Conservation (phyloP, 1,140 invertebrate species). For the Nylanderia fulva region DNA sequence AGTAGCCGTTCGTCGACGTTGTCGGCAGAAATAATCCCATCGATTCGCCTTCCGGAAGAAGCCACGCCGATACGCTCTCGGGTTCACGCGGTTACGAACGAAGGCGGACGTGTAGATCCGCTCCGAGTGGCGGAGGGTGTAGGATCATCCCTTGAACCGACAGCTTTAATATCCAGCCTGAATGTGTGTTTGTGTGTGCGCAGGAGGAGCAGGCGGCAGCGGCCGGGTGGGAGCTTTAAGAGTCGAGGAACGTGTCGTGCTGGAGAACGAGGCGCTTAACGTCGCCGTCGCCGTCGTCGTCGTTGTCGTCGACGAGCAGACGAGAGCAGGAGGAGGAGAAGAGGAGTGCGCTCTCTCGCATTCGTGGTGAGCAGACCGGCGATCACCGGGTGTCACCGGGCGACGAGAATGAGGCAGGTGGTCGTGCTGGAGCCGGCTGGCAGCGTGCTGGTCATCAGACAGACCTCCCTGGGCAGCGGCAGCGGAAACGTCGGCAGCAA, state of each 20-base stretch:
- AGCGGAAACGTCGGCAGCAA: constrained; percentile 76
- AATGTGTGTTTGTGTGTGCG: constrained; percentile 66
- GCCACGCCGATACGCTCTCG: constrained; percentile 61
- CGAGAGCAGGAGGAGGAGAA: constrained; percentile 56
- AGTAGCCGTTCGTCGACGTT: not conserved
- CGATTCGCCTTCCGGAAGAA: constrained; percentile 72
- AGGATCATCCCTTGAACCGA: constrained; percentile 74
- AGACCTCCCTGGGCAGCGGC: constrained; percentile 79
- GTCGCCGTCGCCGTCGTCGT: constrained; percentile 28
- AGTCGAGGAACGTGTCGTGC: constrained; percentile 60
- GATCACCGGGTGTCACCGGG: not conserved
- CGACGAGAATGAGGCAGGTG: constrained; percentile 82
- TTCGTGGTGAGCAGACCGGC: not conserved
- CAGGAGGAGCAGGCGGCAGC: constrained; percentile 73
- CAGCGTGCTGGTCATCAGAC: constrained; percentile 84
- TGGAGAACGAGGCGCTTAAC: constrained; percentile 70
- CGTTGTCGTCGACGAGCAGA: not conserved
- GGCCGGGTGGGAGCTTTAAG: constrained; percentile 70
- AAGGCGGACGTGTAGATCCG: constrained; percentile 25
- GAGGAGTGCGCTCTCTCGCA: constrained; percentile 58
- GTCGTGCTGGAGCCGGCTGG: constrained; percentile 84
- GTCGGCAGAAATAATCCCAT: constrained; percentile 70
- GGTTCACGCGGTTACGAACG: constrained; percentile 5
- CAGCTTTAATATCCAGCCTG: constrained; percentile 70
- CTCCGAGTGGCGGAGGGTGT: constrained; percentile 46